These are phyloP conservation scores for Nephila pilipes DNA, from an alignment of 1,140 invertebrate genomes.

Conservation along the genomic window DNA sequence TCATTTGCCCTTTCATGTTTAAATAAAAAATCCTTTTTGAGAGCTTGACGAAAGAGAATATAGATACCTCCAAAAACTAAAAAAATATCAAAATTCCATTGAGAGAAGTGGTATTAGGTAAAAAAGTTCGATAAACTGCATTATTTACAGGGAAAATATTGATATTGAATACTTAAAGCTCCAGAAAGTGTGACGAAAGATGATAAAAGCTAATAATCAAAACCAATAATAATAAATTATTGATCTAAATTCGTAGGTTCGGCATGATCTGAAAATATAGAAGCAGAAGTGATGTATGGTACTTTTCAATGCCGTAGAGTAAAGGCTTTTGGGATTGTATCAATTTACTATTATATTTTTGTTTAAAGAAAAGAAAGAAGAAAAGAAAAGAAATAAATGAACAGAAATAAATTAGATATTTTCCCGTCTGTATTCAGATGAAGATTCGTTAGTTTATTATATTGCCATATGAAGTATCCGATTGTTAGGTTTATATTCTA, in stretches of 20 bases:
- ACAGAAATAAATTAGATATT: no score
- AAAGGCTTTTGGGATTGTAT: not conserved
- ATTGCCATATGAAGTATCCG: no score
- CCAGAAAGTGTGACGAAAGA: not conserved
- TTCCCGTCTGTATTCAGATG: no score
- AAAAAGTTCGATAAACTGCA: not conserved
- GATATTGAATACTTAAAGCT: not conserved
- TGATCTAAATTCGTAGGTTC: not conserved
- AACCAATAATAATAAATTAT: not conserved
- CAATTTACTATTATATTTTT: not conserved
- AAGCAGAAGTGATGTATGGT: not conserved
- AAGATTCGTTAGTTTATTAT: no score
- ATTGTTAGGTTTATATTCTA: no score
- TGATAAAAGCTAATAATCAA: slow-evolving; percentile 4
- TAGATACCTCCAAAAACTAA: no score
- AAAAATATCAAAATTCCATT: no score
- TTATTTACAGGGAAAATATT: not conserved
- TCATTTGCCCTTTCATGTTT: no score
- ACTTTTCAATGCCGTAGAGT: not conserved
- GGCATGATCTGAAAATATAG: not conserved
- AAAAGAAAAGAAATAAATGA: no score
- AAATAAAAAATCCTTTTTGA: no score
- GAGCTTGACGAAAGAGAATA: no score
- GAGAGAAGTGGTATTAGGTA: not conserved
- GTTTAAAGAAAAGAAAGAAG: not conserved